Conservation (phyloP, 2,113 vertebrate species). For the Ahaetulla prasina region DNA sequence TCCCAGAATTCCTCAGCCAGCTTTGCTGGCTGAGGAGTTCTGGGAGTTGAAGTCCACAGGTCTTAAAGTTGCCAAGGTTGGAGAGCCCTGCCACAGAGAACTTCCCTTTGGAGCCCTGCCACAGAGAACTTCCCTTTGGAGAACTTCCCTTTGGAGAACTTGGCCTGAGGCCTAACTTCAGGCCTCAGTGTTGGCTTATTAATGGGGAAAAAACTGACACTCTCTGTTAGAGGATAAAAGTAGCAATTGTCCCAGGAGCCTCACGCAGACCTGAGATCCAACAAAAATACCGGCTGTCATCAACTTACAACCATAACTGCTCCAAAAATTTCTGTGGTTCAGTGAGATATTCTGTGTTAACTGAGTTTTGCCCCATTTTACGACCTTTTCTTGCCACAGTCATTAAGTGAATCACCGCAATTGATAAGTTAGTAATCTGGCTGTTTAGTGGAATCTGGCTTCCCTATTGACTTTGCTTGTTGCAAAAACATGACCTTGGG, state of each 20-base stretch:
- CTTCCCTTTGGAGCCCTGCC: too few relatives aligned
- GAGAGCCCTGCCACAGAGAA: too few relatives aligned
- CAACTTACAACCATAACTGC: background rate
- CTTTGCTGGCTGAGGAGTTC: too few relatives aligned
- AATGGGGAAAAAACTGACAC: background rate
- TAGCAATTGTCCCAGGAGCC: background rate
- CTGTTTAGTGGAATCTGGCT: too few relatives aligned
- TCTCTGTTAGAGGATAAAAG: background rate
- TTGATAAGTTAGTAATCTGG: background rate
- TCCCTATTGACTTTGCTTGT: too few relatives aligned
- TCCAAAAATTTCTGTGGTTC: background rate
- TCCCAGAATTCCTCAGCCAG: too few relatives aligned
- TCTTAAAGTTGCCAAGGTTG: too few relatives aligned
- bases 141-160: background rate
- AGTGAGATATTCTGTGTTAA: background rate
- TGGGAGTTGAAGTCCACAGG: too few relatives aligned
- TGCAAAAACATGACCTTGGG: too few relatives aligned
- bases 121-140: too few relatives aligned
- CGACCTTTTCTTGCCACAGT: background rate
- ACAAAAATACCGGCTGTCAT: background rate
- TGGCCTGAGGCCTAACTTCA: background rate
- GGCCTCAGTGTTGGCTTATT: background rate
- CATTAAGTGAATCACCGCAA: background rate
- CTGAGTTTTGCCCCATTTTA: background rate
- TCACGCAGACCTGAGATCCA: background rate